A percentile compares a stretch with the other conserved stretches of the same genome.
Conservation (phyloP, 1,140 invertebrate species). For the Glomeris maerens region DNA sequence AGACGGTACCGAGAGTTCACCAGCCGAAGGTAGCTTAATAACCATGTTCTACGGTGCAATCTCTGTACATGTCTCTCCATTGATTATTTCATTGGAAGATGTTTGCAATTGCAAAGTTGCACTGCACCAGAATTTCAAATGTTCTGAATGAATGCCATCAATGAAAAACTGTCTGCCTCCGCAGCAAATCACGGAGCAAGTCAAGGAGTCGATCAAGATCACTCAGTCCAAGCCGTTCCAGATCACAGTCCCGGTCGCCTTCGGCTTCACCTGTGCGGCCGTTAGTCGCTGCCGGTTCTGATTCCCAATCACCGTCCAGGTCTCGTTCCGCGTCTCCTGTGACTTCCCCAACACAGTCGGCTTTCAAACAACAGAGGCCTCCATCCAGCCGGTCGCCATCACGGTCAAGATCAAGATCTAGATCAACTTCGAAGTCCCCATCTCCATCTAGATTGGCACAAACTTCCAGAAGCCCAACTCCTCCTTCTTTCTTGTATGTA, state of each 20-base stretch:
- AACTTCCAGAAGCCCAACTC: conserved; percentile 48
- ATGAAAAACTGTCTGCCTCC: background rate
- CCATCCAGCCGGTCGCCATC: conserved; percentile 30
- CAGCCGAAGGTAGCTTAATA: too few relatives aligned
- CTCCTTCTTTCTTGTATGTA: conserved; percentile 60
- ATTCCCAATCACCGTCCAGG: conserved; percentile 22
- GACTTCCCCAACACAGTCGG: too few relatives aligned
- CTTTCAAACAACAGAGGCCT: conserved; percentile 18
- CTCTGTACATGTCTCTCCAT: too few relatives aligned
- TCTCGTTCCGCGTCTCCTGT: conserved; percentile 20
- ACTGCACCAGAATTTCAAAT: too few relatives aligned
- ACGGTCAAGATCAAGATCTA: conserved; percentile 22
- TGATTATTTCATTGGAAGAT: too few relatives aligned
- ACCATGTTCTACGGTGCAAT: too few relatives aligned
- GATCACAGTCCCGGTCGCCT: conserved; percentile 19
- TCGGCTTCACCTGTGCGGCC: conserved; percentile 15
- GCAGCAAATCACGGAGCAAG: conserved; percentile 20
- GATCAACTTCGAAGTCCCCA: conserved; percentile 17
- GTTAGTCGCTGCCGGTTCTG: conserved; percentile 1
- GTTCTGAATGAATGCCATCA: too few relatives aligned
- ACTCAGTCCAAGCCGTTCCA: too few relatives aligned
- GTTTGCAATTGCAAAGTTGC: too few relatives aligned
- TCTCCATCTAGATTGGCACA: conserved; percentile 14
- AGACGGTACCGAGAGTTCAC: conserved; percentile 43
- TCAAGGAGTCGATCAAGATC: conserved; percentile 28